These are phyloP conservation scores for Dasypus novemcinctus DNA, from an alignment of 2,113 vertebrate species.

Conservation along the genomic window DNA sequence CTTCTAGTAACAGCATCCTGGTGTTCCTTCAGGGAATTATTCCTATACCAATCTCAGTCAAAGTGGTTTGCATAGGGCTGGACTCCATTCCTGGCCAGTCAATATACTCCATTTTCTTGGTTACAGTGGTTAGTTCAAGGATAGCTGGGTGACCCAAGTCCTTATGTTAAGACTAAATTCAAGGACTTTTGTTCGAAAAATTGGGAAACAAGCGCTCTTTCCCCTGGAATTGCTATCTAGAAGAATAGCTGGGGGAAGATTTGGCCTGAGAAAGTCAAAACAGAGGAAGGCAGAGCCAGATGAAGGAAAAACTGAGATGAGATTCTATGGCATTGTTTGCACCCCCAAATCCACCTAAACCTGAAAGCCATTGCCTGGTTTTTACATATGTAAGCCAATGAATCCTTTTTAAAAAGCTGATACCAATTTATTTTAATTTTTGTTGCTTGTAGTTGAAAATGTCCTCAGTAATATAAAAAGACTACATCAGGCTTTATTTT, in stretches of 20 bases:
- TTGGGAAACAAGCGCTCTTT: neutral
- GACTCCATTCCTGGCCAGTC: neutral
- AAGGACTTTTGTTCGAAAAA: neutral
- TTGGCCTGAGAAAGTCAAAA: neutral
- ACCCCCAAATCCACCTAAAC: neutral
- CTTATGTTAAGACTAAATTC: neutral
- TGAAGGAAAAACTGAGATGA: neutral
- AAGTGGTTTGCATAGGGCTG: neutral
- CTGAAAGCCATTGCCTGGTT: neutral
- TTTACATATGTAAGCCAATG: neutral
- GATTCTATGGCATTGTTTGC: neutral
- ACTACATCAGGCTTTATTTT: neutral
- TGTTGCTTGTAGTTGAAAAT: neutral
- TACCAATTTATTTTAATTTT: conserved; percentile 2
- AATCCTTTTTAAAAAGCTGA: neutral
- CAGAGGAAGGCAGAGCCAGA: neutral
- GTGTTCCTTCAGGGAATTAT: neutral
- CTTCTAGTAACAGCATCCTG: neutral
- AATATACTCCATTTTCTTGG: neutral
- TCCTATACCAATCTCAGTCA: neutral
- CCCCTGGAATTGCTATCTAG: neutral
- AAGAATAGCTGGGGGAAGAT: neutral
- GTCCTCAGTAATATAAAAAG: neutral
- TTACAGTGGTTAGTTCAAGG: neutral
- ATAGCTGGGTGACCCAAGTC: neutral